Evolutionary conservation across 2,888 invertebrate species (phyloP).

Genomic region (Tanytarsus gracilentus): DNA sequence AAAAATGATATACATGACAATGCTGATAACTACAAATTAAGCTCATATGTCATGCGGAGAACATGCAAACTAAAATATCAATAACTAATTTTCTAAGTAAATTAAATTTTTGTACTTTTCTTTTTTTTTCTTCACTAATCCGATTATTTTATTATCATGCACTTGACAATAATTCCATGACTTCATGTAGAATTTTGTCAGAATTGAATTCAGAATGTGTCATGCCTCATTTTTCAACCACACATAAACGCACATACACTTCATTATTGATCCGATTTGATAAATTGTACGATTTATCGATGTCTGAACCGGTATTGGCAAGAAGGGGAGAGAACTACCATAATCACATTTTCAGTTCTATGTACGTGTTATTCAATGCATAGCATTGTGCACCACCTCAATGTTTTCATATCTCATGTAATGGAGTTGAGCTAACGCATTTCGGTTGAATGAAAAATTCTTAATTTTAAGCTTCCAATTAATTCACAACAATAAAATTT

Average conservation of each 20-base stretch:
- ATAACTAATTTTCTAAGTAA: no score
- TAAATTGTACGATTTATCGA: slow-evolving; percentile 25
- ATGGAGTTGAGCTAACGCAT: not conserved
- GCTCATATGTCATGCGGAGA: no score
- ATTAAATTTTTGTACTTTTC: not conserved
- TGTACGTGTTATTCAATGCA: not conserved
- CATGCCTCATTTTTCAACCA: not conserved
- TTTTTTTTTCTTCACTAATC: slow-evolving; percentile 1
- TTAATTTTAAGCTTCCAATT: slow-evolving; percentile 6
- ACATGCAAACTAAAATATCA: no score
- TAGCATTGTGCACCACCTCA: not conserved
- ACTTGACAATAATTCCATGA: slow-evolving; percentile 8
- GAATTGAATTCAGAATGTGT: not conserved
- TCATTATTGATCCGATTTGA: slow-evolving; percentile 20
- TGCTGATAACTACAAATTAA: no score
- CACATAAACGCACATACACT: not conserved
- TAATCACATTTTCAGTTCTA: slow-evolving; percentile 6
- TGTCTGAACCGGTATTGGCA: not conserved
- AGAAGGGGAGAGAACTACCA: not conserved
- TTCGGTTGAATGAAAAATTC: not conserved
- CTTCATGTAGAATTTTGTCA: no score
- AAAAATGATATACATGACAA: no score
- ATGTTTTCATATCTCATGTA: no score
- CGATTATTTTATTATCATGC: slow-evolving; percentile 22
- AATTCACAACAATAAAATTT: slow-evolving; percentile 1